These are phyloP conservation scores for Steatornis caripensis DNA, from an alignment of 2,113 vertebrate genomes.

Conservation along the genomic window DNA sequence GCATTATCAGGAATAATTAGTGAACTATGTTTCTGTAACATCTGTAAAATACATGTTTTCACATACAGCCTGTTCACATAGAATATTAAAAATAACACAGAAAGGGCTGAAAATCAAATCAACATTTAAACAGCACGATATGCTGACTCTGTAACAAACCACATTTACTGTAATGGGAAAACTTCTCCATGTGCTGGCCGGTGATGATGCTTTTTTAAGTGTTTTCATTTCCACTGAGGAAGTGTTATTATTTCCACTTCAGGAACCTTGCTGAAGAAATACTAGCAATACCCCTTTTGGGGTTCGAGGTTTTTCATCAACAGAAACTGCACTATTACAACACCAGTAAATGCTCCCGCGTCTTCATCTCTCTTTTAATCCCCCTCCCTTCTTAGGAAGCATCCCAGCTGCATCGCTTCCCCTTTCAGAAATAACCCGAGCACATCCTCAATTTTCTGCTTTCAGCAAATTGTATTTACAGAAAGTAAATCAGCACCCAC, in stretches of 20 bases:
- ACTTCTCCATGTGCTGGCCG: neutral
- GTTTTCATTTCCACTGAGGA: constrained; percentile 21
- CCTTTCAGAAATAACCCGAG: neutral
- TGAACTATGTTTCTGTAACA: neutral
- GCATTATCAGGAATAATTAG: neutral
- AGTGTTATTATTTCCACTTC: constrained; percentile 33
- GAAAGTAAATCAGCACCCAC: neutral
- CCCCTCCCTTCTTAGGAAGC: neutral
- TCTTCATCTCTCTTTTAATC: neutral
- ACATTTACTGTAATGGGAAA: neutral
- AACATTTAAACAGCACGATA: neutral
- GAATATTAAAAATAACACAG: neutral
- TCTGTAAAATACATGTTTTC: neutral
- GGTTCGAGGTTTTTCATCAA: neutral
- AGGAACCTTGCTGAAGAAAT: neutral
- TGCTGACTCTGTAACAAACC: neutral
- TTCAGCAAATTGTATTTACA: neutral
- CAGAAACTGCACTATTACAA: neutral
- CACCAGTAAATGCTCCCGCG: neutral
- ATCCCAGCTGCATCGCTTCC: neutral
- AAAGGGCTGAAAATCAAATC: neutral
- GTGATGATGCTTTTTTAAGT: neutral
- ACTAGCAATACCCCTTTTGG: neutral
- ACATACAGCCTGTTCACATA: neutral
- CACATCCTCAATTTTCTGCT: neutral